These are phyloP conservation scores for Pica pica DNA, from an alignment of 2,113 vertebrate genomes.

Conservation along the genomic window DNA sequence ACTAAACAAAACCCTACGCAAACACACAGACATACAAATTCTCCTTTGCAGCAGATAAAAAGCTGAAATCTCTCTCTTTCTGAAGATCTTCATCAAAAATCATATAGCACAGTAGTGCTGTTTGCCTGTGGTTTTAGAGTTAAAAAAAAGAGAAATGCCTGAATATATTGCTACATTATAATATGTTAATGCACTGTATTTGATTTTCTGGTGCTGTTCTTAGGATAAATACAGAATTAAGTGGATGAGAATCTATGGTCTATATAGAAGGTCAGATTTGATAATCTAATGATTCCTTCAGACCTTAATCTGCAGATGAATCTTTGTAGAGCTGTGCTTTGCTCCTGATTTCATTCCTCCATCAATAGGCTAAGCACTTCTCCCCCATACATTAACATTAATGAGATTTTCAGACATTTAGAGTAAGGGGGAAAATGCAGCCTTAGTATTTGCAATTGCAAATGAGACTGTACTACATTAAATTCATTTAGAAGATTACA, in stretches of 20 bases:
- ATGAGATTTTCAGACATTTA: not conserved
- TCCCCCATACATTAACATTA: conserved; percentile 8
- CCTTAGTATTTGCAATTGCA: not conserved
- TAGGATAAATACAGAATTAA: not conserved
- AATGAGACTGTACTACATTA: not conserved
- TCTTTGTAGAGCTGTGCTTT: not conserved
- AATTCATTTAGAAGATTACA: not conserved
- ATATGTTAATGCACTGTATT: not conserved
- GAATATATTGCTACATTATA: not conserved
- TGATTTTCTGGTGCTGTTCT: not conserved
- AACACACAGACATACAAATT: not conserved
- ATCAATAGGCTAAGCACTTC: conserved; percentile 10
- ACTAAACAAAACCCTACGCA: not conserved
- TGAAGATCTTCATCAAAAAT: not conserved
- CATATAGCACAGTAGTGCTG: not conserved
- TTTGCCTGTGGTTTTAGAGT: not conserved
- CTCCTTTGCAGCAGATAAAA: not conserved
- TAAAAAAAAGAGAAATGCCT: not conserved
- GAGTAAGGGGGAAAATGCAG: not conserved
- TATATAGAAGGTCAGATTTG: not conserved
- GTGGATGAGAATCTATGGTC: not conserved
- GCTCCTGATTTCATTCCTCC: conserved; percentile 8
- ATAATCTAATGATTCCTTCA: conserved; percentile 5
- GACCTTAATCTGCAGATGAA: conserved; percentile 3
- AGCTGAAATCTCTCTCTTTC: not conserved